Evolutionary conservation across 2,797 vertebrate species (phyloP), one percentile per base, ranked within the genome.

Genomic region (Sebastes baramenuke): DNA sequence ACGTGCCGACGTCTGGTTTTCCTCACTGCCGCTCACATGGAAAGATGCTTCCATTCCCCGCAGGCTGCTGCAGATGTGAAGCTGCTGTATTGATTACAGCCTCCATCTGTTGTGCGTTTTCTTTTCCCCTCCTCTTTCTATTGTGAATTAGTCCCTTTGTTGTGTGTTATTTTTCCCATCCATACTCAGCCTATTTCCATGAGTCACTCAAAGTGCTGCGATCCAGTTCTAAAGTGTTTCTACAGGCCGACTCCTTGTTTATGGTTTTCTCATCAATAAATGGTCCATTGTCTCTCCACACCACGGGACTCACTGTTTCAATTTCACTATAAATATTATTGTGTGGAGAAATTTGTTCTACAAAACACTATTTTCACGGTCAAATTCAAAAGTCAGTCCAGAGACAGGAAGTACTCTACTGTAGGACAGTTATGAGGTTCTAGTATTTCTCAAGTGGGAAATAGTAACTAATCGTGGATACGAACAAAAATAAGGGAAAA

Each of bases 71-170:
- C 91, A 83, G 79, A 91, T 91, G 88, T 88, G 90, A 76, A 81
- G 80, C 77, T 83, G 80, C 80, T 68, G 90, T 91, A 93, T 94
- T 93, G 93, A 93, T 94, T 93, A 88, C 90, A 90, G 83, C 24
- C 82, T 82, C 90, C 94, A 95, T 94, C 94, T 95, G 93, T 88
- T 94, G 91, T 87, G 85, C 71, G 77, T 95, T 94, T 94, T 83
- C 87, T 69, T 72, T 68, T 72, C n/a, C 11, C 54, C 67, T 55
- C 74, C 56, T 71, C 76, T 59, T 67, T 91, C 90, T 91, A 90
- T 94, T 93, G 91, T 91, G 88, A 92, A 92, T 93, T 87, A 80
- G 68, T 87, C 75, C 79, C 93, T 94, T 94, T 94, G 90, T 94
- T 94, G 91, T 93, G 88, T 89, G 73, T 87, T 86, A 85, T 72